These are phyloP conservation scores for Cyphomyrmex costatus DNA, from an alignment of 1,140 invertebrate species.

Conservation along the genomic window DNA sequence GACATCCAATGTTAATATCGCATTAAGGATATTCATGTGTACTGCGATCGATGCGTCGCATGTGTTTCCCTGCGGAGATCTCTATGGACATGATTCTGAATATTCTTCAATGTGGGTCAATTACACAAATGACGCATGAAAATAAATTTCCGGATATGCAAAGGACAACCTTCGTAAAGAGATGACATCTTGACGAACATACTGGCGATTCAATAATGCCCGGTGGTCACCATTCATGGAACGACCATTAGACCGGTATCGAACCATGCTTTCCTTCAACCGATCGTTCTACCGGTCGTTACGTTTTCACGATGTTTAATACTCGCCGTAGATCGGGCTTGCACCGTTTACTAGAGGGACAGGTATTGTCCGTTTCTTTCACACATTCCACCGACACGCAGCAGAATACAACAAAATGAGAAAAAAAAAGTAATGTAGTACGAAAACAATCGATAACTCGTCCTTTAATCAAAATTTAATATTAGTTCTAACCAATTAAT, in stretches of 20 bases:
- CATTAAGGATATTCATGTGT: slow-evolving; percentile 32
- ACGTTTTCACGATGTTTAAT: slow-evolving; percentile 57
- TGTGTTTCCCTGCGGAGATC: slow-evolving; percentile 11
- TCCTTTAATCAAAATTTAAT: neutral
- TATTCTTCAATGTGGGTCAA: slow-evolving; percentile 23
- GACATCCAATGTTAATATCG: slow-evolving; percentile 37
- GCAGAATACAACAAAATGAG: neutral
- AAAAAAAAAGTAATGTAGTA: neutral
- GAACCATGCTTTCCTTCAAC: neutral
- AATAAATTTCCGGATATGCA: slow-evolving; percentile 36
- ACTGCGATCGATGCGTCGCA: slow-evolving; percentile 1
- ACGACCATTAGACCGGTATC: neutral
- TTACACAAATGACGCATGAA: slow-evolving; percentile 28
- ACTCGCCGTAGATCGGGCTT: slow-evolving; percentile 43
- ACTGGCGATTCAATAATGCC: slow-evolving; percentile 35
- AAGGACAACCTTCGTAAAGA: neutral
- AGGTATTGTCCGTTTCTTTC: neutral
- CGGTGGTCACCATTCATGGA: neutral
- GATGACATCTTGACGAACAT: neutral
- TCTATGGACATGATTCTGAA: neutral
- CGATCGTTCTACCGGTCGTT: slow-evolving; percentile 24
- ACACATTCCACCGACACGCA: neutral
- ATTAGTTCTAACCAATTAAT: too few species aligned
- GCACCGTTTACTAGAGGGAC: slow-evolving; percentile 31
- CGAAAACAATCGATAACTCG: slow-evolving; percentile 26